phyloP scores from a whole-genome alignment of 2,888 invertebrate species.

The Julus scanicus region DNA sequence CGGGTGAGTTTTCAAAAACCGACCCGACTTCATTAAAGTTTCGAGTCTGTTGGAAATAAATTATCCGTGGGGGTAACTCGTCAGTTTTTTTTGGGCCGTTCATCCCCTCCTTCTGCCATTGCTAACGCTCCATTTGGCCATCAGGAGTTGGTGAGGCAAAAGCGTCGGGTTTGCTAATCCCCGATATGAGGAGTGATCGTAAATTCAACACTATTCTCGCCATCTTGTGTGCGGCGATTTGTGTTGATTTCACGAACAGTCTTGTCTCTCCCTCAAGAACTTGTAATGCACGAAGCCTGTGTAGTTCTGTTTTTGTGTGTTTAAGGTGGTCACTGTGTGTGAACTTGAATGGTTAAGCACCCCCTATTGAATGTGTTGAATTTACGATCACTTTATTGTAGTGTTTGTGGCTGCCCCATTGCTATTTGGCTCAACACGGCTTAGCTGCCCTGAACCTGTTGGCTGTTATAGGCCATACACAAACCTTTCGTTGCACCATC shows the following conservation, averaged over 20 bases:
- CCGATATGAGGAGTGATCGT: neutral
- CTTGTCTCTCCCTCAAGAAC: neutral
- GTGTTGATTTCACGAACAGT: neutral
- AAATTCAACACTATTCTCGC: neutral
- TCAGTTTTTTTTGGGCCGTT: neutral
- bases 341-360: neutral
- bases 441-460: no score
- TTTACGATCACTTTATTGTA: neutral
- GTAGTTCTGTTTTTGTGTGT: neutral
- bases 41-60: neutral
- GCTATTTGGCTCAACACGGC: no score
- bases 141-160: neutral
- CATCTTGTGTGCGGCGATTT: no score
- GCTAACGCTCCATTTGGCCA: neutral
- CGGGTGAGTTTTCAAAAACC: neutral
- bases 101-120: neutral
- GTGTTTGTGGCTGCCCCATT: neutral
- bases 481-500: no score
- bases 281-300: neutral
- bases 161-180: neutral
- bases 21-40: neutral
- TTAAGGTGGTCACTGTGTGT: neutral
- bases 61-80: neutral
- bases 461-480: no score
- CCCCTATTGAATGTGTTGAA: neutral